Evolutionary conservation across 2,113 vertebrate species (phyloP).

Genomic region (Oryzias javanicus): DNA sequence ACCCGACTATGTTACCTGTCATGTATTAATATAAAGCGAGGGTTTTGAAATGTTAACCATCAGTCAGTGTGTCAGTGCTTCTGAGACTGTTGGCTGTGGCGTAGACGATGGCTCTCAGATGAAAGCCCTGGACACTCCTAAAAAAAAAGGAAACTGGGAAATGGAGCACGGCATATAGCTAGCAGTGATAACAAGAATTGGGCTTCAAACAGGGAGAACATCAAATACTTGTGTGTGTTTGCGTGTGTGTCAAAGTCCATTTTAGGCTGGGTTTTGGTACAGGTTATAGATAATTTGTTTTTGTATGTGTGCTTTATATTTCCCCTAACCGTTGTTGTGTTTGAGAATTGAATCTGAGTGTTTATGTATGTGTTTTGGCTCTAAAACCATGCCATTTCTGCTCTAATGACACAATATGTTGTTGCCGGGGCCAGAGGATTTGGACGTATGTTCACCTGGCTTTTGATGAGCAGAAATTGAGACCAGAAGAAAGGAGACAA

Average conservation of each 20-base stretch:
- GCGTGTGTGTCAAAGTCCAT: constrained; percentile 31
- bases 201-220: constrained; percentile 88
- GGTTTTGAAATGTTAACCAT: constrained; percentile 71
- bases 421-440: constrained; percentile 60
- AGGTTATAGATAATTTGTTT: not conserved
- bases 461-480: constrained; percentile 97
- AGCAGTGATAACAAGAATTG: constrained; percentile 87
- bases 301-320: constrained; percentile 20
- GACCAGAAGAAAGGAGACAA: constrained; percentile 82
- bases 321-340: constrained; percentile 38
- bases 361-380: constrained; percentile 14
- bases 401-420: constrained; percentile 73
- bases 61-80: constrained; percentile 69
- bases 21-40: constrained; percentile 63
- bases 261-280: constrained; percentile 21
- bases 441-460: constrained; percentile 88
- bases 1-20: constrained; percentile 57
- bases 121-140: constrained; percentile 85
- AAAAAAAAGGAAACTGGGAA: constrained; percentile 75
- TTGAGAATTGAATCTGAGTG: not conserved
- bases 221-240: constrained; percentile 81
- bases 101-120: constrained; percentile 79
- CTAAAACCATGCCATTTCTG: constrained; percentile 50
- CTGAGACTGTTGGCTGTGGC: constrained; percentile 66
- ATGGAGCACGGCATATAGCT: constrained; percentile 84